phyloP scores from a whole-genome alignment of 1,140 invertebrate species.

The Chionoecetes opilio region DNA sequence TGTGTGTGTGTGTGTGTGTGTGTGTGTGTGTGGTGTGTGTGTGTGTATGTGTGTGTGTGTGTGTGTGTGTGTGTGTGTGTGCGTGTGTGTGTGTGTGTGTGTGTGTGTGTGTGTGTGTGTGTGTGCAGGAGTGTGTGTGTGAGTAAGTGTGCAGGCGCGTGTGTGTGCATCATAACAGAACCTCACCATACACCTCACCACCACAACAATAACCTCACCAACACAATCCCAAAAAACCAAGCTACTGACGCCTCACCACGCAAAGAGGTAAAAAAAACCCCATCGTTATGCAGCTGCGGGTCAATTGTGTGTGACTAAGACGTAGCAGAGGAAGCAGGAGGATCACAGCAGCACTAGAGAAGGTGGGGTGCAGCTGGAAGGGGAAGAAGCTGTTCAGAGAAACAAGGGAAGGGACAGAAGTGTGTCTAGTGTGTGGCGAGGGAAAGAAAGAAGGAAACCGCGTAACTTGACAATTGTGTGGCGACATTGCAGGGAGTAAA shows the following conservation, averaged over 20 bases:
- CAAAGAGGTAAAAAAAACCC: not conserved
- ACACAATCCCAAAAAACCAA: not conserved
- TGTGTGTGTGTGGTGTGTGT: too few relatives aligned
- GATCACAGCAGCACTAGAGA: not conserved
- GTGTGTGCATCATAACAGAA: not conserved
- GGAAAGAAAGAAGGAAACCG: too few relatives aligned
- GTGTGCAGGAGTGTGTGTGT: not conserved
- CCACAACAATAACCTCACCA: not conserved
- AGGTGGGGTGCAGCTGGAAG: not conserved
- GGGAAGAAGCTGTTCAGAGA: not conserved
- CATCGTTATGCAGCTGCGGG: not conserved
- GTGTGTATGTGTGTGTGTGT: too few relatives aligned
- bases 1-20: too few relatives aligned
- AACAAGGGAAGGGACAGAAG: not conserved
- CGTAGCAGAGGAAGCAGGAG: not conserved
- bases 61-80: not conserved
- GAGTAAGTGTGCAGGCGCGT: not conserved
- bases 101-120: conserved; percentile 39
- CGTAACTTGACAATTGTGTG: too few relatives aligned
- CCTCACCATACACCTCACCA: not conserved
- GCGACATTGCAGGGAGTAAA: not conserved
- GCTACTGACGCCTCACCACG: not conserved
- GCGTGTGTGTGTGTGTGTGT: conserved; percentile 31
- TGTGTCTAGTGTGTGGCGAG: not conserved
- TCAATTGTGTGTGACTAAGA: not conserved